Percentiles rank a stretch among this genome's conserved stretches.
Evolutionary conservation across 2,797 vertebrate species (phyloP).

Genomic region (Xerus rutilus): DNA sequence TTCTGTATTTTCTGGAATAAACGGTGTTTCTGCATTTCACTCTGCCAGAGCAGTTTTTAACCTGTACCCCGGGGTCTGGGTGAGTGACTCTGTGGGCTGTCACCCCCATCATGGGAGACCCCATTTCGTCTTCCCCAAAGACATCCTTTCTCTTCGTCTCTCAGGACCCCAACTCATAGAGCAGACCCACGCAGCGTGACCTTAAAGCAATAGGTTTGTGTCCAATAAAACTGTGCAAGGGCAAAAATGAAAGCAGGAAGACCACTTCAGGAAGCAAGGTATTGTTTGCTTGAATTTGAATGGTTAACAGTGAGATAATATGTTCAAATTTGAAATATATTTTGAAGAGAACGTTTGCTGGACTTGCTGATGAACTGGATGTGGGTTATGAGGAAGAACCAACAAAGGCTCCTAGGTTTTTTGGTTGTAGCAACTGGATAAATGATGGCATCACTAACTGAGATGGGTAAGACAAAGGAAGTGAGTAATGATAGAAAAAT

Average conservation of each 20-base stretch:
- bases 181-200: too few relatives aligned
- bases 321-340: neutral
- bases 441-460: neutral
- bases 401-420: neutral
- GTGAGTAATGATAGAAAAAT: constrained; percentile 46
- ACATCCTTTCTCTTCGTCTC: too few relatives aligned
- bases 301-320: neutral
- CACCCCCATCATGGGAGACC: too few relatives aligned
- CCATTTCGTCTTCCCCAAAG: too few relatives aligned
- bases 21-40: too few relatives aligned
- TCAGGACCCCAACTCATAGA: too few relatives aligned
- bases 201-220: neutral
- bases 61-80: too few relatives aligned
- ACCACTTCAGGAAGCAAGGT: neutral
- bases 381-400: neutral
- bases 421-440: constrained; percentile 10
- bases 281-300: neutral
- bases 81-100: too few relatives aligned
- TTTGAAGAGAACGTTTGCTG: neutral
- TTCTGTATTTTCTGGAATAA: too few relatives aligned
- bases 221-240: neutral
- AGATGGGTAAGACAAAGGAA: constrained; percentile 43
- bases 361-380: constrained; percentile 20
- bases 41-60: too few relatives aligned
- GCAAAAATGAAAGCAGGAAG: constrained; percentile 33